A percentile compares a stretch with the other conserved stretches of the same genome.
phyloP scores from a whole-genome alignment of 2,797 vertebrate species.

The Hydrocynus forskahlii region DNA sequence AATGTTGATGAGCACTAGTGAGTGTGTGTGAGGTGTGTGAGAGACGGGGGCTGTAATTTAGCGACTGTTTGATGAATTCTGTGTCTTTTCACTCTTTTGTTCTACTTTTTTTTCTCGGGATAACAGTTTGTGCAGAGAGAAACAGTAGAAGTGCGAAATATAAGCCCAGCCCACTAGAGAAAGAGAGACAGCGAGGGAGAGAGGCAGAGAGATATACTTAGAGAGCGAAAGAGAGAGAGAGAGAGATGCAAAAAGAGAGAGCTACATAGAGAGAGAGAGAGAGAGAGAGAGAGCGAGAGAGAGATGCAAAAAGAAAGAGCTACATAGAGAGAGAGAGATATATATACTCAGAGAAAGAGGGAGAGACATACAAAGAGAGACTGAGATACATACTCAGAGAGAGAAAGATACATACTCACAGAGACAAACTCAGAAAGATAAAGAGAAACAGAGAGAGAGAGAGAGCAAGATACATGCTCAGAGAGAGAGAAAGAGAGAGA shows the following conservation, averaged over 20 bases:
- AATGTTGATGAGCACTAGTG: not conserved
- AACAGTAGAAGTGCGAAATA: not conserved
- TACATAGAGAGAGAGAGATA: not conserved
- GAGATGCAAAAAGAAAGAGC: too few species aligned
- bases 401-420: too few species aligned
- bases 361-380: too few species aligned
- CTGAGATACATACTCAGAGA: too few species aligned
- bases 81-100: too few species aligned
- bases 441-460: conserved; percentile 38
- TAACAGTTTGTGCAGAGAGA: not conserved
- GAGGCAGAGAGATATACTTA: too few species aligned
- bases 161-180: not conserved
- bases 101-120: too few species aligned
- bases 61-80: not conserved
- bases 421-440: too few species aligned
- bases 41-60: not conserved
- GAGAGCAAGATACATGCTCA: not conserved
- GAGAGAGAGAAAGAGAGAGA: conserved; percentile 23
- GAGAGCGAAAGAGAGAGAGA: too few species aligned
- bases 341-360: not conserved
- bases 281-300: conserved; percentile 9
- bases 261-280: not conserved
- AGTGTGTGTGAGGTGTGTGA: not conserved
- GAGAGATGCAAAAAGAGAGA: too few species aligned
- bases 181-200: too few species aligned